These are phyloP conservation scores for Rhynchopsitta pachyrhyncha DNA, from an alignment of 2,113 vertebrate species.

Conservation along the genomic window DNA sequence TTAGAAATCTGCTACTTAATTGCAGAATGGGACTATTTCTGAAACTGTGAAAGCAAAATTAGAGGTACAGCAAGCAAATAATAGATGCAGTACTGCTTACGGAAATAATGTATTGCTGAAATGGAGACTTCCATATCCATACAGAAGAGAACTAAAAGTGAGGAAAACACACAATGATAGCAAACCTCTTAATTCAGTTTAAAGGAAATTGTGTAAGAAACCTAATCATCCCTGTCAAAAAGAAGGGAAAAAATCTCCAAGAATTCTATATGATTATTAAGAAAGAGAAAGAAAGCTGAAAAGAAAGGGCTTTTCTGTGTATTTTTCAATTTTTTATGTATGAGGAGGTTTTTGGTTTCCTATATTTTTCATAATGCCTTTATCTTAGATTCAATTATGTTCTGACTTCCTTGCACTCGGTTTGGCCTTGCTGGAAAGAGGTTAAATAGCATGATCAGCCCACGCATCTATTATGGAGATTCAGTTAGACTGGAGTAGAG, in stretches of 20 bases:
- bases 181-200: background rate
- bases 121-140: background rate
- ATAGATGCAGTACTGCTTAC: background rate
- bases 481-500: background rate
- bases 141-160: background rate
- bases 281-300: background rate
- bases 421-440: background rate
- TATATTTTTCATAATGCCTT: background rate
- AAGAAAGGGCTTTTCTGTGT: background rate
- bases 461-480: background rate
- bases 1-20: background rate
- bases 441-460: background rate
- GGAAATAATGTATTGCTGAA: background rate
- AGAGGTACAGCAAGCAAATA: background rate
- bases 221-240: background rate
- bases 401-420: background rate
- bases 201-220: background rate
- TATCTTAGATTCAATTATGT: background rate
- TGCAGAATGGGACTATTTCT: background rate
- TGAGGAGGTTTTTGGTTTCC: accelerated
- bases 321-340: background rate
- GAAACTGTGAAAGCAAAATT: background rate
- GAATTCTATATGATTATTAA: background rate
- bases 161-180: background rate
- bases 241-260: background rate